phyloP scores from a whole-genome alignment of 2,888 invertebrate genomes.

The Leptura quadrifasciata region DNA sequence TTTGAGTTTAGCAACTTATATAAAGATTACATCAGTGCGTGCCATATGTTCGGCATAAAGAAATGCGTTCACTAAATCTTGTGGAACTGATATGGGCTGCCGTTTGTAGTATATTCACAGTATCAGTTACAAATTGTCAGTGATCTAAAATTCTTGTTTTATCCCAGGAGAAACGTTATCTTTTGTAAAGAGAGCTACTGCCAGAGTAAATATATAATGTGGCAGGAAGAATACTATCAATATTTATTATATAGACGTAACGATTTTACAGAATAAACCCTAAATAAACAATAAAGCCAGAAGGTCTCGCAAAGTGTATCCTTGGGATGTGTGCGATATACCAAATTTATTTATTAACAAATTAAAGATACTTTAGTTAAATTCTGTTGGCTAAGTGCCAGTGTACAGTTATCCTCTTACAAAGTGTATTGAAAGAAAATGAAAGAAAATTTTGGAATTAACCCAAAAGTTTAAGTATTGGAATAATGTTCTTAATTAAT shows the following conservation, averaged over 20 bases:
- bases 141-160: conserved; percentile 3
- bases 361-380: no score
- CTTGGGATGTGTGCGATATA: not conserved
- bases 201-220: not conserved
- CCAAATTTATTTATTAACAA: not conserved
- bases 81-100: not conserved
- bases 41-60: no score
- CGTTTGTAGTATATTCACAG: not conserved
- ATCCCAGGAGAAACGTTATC: not conserved
- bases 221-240: not conserved
- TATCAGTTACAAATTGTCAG: conserved; percentile 3
- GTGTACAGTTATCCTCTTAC: no score
- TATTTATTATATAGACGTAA: not conserved
- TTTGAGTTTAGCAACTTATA: no score
- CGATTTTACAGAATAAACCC: not conserved
- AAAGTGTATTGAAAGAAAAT: no score
- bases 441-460: no score
- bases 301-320: not conserved
- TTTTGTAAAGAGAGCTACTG: conserved; percentile 1
- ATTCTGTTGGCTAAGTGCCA: no score
- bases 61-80: not conserved
- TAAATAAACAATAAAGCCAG: conserved; percentile 2
- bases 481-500: no score
- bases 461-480: no score
- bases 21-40: no score